Percentiles rank a stretch among this genome's conserved stretches.
These are phyloP conservation scores for Hybognathus amarus DNA, from an alignment of 2,797 vertebrate species.

Conservation along the genomic window DNA sequence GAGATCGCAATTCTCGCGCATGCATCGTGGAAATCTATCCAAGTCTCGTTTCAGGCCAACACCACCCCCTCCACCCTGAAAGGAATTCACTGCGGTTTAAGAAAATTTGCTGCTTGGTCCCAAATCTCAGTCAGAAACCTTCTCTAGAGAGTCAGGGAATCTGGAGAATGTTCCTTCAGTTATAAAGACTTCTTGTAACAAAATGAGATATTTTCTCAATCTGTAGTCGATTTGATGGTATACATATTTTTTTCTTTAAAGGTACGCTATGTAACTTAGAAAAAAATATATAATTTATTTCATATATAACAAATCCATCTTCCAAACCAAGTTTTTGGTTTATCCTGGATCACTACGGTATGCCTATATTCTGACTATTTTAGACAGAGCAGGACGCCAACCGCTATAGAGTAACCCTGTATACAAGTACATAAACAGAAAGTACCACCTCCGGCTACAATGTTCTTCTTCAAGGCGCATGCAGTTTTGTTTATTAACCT, in stretches of 20 bases:
- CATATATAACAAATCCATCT: background rate
- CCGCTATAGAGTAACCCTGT: background rate
- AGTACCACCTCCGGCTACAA: background rate
- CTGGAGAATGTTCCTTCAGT: slow-evolving; percentile 50
- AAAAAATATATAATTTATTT: no score
- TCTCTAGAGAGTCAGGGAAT: slow-evolving; percentile 57
- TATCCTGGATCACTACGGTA: background rate
- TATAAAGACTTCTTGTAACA: slow-evolving; percentile 24
- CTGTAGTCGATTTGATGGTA: background rate
- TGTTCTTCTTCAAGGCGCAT: background rate
- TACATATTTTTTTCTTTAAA: background rate
- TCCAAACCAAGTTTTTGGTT: background rate
- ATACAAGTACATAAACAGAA: background rate
- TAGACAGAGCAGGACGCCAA: background rate
- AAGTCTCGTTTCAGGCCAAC: no score
- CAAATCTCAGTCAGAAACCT: slow-evolving; percentile 46
- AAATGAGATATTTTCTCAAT: slow-evolving; percentile 31
- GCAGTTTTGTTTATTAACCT: background rate
- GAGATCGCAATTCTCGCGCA: no score
- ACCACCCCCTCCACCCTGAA: slow-evolving; percentile 35
- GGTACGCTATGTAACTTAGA: background rate
- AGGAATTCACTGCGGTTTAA: slow-evolving; percentile 40
- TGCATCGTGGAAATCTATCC: no score
- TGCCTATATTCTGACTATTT: background rate
- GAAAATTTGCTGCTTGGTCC: slow-evolving; percentile 51